Conservation (phyloP, 2,113 vertebrate species). For the Daubentonia madagascariensis region DNA sequence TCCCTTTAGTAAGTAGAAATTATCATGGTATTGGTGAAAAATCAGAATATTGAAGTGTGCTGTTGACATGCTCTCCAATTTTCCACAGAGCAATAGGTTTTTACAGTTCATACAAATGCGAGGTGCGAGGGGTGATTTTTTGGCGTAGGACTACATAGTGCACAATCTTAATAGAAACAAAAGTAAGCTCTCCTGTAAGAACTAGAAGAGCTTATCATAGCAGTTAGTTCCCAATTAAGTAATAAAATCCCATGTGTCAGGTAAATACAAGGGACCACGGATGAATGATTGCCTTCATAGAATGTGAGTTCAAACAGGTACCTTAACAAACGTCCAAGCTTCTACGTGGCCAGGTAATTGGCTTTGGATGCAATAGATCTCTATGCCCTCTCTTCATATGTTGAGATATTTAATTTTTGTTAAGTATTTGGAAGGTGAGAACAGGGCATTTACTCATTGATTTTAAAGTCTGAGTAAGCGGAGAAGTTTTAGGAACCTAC, state of each 20-base stretch:
- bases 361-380: background rate
- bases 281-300: background rate
- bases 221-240: background rate
- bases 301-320: background rate
- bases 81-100: background rate
- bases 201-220: background rate
- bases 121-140: background rate
- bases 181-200: background rate
- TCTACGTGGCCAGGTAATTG: rapidly evolving
- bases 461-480: background rate
- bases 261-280: background rate
- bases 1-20: background rate
- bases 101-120: background rate
- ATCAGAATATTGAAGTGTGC: background rate
- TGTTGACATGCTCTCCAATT: background rate
- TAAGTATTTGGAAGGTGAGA: background rate
- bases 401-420: background rate
- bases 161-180: background rate
- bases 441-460: background rate
- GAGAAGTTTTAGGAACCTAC: background rate
- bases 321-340: too few species aligned
- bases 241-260: background rate
- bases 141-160: background rate
- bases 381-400: background rate
- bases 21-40: background rate